phyloP scores from a whole-genome alignment of 2,797 vertebrate genomes.

The Alcedo quadribrachys region DNA sequence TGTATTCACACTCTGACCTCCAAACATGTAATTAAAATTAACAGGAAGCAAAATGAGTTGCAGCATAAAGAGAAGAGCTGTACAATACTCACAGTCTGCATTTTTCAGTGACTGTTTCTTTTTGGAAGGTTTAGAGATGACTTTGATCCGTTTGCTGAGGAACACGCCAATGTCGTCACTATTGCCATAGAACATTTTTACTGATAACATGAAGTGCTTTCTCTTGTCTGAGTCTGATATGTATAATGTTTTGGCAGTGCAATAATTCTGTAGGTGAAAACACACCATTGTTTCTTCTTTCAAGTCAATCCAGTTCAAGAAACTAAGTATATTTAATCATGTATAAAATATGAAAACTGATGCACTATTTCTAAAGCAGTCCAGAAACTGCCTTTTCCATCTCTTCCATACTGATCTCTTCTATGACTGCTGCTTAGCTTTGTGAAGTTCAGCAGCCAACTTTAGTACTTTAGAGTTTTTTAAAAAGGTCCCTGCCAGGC shows the following conservation, averaged over 20 bases:
- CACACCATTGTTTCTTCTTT: constrained; percentile 11
- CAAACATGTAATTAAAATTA: not conserved
- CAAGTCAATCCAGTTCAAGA: not conserved
- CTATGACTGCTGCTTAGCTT: not conserved
- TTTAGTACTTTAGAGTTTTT: not conserved
- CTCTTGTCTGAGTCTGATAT: constrained; percentile 99
- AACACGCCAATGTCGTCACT: constrained; percentile 98
- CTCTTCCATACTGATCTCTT: not conserved
- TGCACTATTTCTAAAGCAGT: not conserved
- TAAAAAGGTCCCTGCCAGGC: not conserved
- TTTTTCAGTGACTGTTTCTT: constrained; percentile 99
- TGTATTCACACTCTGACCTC: not conserved
- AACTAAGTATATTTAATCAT: not conserved
- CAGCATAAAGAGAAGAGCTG: not conserved
- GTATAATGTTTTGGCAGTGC: constrained; percentile 99
- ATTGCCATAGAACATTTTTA: constrained; percentile 99
- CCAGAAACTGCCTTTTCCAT: not conserved
- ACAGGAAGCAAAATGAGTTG: not conserved
- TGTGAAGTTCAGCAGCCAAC: not conserved
- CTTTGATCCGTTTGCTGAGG: constrained; percentile 99
- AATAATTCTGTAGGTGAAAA: constrained; percentile 90
- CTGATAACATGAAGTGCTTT: constrained; percentile 99
- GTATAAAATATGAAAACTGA: not conserved
- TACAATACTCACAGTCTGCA: constrained; percentile 90
- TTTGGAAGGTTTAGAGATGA: constrained; percentile 99